A percentile compares a stretch with the other conserved stretches of the same genome.
Evolutionary conservation across 2,888 invertebrate species (phyloP).

Genomic region (Noctua fimbriata): DNA sequence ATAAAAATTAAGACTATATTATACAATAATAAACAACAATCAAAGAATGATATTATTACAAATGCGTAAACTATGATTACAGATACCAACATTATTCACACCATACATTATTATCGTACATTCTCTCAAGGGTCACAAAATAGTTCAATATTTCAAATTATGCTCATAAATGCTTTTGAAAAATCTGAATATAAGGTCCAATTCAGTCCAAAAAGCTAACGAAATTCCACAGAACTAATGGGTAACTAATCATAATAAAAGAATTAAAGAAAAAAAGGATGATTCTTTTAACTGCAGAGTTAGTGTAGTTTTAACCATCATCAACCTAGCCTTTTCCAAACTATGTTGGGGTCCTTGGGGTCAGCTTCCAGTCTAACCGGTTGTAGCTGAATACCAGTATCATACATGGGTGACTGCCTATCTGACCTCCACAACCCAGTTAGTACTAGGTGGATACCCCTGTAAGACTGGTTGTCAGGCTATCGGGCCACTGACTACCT

Average conservation of each 20-base stretch:
- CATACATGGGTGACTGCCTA: neutral
- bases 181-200: slow-evolving; percentile 4
- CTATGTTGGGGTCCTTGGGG: neutral
- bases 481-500: neutral
- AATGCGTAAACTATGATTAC: slow-evolving; percentile 61
- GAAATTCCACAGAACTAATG: neutral
- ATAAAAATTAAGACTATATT: slow-evolving; percentile 56
- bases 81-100: slow-evolving; percentile 45
- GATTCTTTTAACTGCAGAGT: neutral
- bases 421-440: neutral
- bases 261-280: neutral
- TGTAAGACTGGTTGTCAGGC: slow-evolving; percentile 1
- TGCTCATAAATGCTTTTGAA: neutral
- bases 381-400: neutral
- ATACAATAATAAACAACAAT: slow-evolving; percentile 63
- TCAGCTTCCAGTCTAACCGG: neutral
- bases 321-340: neutral
- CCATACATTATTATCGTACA: slow-evolving; percentile 29
- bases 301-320: neutral
- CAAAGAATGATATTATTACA: slow-evolving; percentile 58
- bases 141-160: slow-evolving; percentile 32
- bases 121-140: slow-evolving; percentile 9
- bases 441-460: neutral
- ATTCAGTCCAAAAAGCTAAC: neutral
- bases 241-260: neutral